Conservation (phyloP, 2,113 vertebrate genomes). For the Pygoscelis adeliae region DNA sequence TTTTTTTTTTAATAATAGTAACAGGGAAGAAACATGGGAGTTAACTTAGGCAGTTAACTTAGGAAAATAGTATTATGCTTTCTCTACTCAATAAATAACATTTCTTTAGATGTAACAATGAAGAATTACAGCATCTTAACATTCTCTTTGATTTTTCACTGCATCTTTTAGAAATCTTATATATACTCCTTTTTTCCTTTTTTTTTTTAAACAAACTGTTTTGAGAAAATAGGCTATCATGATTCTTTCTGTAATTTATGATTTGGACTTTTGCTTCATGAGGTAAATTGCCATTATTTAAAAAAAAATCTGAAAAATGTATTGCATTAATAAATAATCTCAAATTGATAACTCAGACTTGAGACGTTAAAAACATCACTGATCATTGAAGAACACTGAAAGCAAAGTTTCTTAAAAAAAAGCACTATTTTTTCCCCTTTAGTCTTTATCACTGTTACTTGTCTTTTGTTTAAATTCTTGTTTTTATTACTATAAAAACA, state of each 20-base stretch:
- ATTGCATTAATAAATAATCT: neutral
- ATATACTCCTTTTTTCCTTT: too few species aligned
- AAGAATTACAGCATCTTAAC: neutral
- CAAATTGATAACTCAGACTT: neutral
- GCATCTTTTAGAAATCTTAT: neutral
- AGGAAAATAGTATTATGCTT: neutral
- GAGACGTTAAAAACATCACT: neutral
- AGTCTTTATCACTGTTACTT: neutral
- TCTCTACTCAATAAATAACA: neutral
- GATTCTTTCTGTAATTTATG: neutral
- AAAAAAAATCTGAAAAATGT: neutral
- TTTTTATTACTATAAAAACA: too few species aligned
- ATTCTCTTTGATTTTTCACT: neutral
- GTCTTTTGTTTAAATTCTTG: neutral
- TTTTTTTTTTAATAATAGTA: neutral
- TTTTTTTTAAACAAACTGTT: neutral
- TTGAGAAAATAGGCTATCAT: neutral
- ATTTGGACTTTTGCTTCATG: neutral
- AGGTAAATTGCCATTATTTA: neutral
- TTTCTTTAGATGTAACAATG: neutral
- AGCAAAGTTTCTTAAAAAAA: neutral
- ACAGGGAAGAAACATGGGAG: neutral
- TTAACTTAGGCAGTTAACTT: neutral
- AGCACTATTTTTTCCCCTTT: neutral
- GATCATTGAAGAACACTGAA: neutral